These are phyloP conservation scores for Sthenelais limicola DNA, from an alignment of 2,888 invertebrate genomes.

Conservation along the genomic window DNA sequence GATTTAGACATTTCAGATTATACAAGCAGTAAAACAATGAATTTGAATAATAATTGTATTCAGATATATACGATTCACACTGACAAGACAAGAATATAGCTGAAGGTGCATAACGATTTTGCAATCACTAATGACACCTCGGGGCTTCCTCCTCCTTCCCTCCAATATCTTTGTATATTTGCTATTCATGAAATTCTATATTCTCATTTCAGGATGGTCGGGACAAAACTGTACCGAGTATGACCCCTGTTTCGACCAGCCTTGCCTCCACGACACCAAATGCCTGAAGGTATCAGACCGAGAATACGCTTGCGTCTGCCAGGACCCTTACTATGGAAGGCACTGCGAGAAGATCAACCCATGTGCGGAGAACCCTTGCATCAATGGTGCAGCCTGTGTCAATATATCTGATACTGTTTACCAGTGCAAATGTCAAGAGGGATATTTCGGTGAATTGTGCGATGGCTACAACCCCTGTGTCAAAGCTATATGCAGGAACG, in stretches of 20 bases:
- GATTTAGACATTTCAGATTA: no score
- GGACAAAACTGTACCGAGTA: slow-evolving; percentile 49
- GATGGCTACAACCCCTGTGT: slow-evolving; percentile 49
- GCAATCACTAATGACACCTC: no score
- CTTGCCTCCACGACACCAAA: slow-evolving; percentile 51
- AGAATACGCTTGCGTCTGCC: slow-evolving; percentile 46
- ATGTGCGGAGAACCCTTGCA: slow-evolving; percentile 47
- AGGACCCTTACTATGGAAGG: slow-evolving; percentile 45
- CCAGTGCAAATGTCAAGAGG: slow-evolving; percentile 49
- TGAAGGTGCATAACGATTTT: no score
- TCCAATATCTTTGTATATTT: no score
- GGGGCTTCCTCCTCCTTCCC: no score
- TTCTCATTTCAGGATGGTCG: slow-evolving; percentile 47
- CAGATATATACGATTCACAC: no score
- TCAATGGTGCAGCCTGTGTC: slow-evolving; percentile 46
- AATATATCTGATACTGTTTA: slow-evolving; percentile 45
- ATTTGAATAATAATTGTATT: no score
- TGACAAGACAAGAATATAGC: no score
- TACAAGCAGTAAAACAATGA: no score
- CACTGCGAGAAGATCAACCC: slow-evolving; percentile 48
- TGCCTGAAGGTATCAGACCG: slow-evolving; percentile 47
- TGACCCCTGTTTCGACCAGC: slow-evolving; percentile 50
- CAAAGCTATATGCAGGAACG: slow-evolving; percentile 45
- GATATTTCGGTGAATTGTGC: slow-evolving; percentile 49
- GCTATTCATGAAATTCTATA: no score